Conservation (phyloP, 1,140 invertebrate genomes). For the Pollicipes pollicipes region DNA sequence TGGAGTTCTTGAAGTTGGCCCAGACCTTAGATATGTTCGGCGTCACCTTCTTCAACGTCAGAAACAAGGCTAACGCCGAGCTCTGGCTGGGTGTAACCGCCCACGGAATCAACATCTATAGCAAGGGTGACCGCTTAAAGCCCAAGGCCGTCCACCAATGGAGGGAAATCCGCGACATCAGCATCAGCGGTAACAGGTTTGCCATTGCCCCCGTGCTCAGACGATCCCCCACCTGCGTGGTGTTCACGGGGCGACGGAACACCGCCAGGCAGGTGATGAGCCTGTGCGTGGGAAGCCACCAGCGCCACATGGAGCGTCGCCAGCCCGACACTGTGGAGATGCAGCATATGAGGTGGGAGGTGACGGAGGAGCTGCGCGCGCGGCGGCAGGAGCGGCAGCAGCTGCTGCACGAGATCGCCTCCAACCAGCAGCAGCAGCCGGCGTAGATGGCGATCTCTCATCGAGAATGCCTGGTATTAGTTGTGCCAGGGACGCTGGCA, state of each 20-base stretch:
- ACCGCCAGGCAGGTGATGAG: slow-evolving; percentile 88
- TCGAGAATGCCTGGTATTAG: no score
- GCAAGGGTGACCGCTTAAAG: slow-evolving; percentile 73
- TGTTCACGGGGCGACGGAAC: slow-evolving; percentile 73
- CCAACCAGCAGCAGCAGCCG: slow-evolving; percentile 74
- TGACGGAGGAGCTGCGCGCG: slow-evolving; percentile 80
- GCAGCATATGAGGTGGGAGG: slow-evolving; percentile 94
- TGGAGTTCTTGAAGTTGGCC: slow-evolving; percentile 98
- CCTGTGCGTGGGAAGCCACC: slow-evolving; percentile 89
- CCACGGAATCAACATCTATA: slow-evolving; percentile 93
- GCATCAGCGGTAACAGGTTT: slow-evolving; percentile 95
- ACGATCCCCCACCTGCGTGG: slow-evolving; percentile 73
- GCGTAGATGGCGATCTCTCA: no score
- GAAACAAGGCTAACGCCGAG: slow-evolving; percentile 91
- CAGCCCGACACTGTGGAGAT: slow-evolving; percentile 33
- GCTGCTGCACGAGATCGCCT: slow-evolving; percentile 81
- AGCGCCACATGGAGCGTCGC: slow-evolving; percentile 72
- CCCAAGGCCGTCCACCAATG: slow-evolving; percentile 90
- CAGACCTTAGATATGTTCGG: slow-evolving; percentile 99
- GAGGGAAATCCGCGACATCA: slow-evolving; percentile 95
- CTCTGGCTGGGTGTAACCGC: slow-evolving; percentile 94
- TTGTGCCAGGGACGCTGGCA: no score
- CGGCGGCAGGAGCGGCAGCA: slow-evolving; percentile 81
- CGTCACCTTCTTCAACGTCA: slow-evolving; percentile 93
- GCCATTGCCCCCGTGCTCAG: slow-evolving; percentile 86